phyloP scores from a whole-genome alignment of 2,113 vertebrate genomes.

The Myxocyprinus asiaticus region DNA sequence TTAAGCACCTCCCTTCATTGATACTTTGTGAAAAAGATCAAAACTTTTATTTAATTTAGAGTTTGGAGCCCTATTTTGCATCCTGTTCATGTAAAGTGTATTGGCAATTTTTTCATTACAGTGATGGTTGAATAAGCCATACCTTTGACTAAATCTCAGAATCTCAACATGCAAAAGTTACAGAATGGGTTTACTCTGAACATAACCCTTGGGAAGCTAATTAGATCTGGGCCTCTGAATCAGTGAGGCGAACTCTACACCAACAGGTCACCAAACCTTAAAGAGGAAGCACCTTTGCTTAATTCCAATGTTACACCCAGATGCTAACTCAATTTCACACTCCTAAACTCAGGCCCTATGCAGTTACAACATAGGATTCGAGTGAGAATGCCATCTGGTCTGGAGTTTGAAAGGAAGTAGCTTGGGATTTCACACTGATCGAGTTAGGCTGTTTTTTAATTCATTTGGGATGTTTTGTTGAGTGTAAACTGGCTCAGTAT shows the following conservation, averaged over 20 bases:
- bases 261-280: slow-evolving; percentile 66
- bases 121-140: too few species aligned
- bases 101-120: too few species aligned
- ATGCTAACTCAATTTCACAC: slow-evolving; percentile 83
- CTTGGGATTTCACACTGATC: slow-evolving; percentile 79
- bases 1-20: too few species aligned
- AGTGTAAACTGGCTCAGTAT: slow-evolving; percentile 82
- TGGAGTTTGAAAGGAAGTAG: slow-evolving; percentile 73
- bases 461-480: slow-evolving; percentile 79
- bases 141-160: too few species aligned
- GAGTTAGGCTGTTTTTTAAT: slow-evolving; percentile 79
- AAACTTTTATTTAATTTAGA: too few species aligned
- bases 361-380: slow-evolving; percentile 68
- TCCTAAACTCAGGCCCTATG: slow-evolving; percentile 62
- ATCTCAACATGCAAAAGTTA: too few species aligned
- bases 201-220: slow-evolving; percentile 61
- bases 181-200: background rate
- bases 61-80: too few species aligned
- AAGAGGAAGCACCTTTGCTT: slow-evolving; percentile 67
- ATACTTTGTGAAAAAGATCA: too few species aligned
- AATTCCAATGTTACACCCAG: slow-evolving; percentile 68
- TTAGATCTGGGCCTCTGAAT: slow-evolving; percentile 67
- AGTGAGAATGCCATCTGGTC: slow-evolving; percentile 77
- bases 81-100: too few species aligned
- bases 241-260: slow-evolving; percentile 66